Conservation (phyloP, 2,797 vertebrate species). For the Mus caroli region DNA sequence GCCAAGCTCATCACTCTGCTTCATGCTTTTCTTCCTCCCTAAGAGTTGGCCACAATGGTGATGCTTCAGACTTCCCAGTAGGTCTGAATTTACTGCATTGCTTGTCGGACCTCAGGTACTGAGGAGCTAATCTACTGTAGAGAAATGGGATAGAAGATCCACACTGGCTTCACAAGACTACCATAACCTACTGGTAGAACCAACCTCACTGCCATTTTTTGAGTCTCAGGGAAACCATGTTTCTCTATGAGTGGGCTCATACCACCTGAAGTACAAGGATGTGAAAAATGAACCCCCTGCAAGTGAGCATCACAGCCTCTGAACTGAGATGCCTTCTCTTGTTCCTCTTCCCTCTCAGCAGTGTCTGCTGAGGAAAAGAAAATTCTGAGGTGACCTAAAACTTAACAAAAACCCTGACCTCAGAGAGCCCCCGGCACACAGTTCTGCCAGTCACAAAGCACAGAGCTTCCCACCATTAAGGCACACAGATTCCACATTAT, state of each 20-base stretch:
- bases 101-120: accelerated
- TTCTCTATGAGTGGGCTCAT: not conserved
- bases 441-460: not conserved
- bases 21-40: not conserved
- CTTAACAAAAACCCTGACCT: slow-evolving; percentile 40
- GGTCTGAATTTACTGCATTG: no score
- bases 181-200: not conserved
- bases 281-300: not conserved
- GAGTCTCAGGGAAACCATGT: not conserved
- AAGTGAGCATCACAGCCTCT: not conserved
- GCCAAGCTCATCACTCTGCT: not conserved
- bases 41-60: accelerated
- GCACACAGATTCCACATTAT: accelerated
- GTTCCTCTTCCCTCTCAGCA: not conserved
- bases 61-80: not conserved
- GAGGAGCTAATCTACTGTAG: not conserved
- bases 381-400: not conserved
- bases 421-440: not conserved
- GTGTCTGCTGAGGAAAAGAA: not conserved
- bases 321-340: not conserved
- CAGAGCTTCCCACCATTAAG: not conserved
- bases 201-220: not conserved
- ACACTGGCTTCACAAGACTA: not conserved
- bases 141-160: not conserved
- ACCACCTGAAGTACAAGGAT: not conserved